These are phyloP conservation scores for Triplophysa siluroides DNA, from an alignment of 2,113 vertebrate genomes.

Conservation along the genomic window DNA sequence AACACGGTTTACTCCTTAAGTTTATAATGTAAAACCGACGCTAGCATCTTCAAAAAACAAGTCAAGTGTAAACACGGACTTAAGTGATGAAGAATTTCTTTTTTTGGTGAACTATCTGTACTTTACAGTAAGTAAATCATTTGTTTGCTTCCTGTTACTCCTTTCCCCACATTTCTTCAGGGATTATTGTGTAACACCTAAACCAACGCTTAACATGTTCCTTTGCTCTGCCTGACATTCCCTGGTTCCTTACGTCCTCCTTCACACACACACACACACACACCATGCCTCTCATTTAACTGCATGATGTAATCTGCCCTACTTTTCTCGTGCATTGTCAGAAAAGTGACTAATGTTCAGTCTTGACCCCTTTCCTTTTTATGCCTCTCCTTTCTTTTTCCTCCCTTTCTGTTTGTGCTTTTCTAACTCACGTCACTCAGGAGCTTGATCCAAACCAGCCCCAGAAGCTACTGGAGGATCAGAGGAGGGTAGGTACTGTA, in stretches of 20 bases:
- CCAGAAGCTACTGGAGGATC: slow-evolving; percentile 96
- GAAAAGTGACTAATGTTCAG: slow-evolving; percentile 70
- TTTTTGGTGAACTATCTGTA: too few species aligned
- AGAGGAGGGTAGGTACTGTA: slow-evolving; percentile 91
- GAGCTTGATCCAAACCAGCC: slow-evolving; percentile 93
- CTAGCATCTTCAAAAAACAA: too few species aligned
- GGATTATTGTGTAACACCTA: not conserved
- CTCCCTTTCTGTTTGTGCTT: slow-evolving; percentile 55
- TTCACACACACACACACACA: slow-evolving; percentile 28
- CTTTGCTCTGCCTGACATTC: slow-evolving; percentile 59
- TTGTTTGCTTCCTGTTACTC: not conserved
- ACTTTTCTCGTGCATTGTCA: slow-evolving; percentile 64
- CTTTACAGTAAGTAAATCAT: not conserved
- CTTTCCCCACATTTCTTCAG: not conserved
- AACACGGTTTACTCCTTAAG: too few species aligned
- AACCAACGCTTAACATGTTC: slow-evolving; percentile 15
- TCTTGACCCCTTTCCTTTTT: slow-evolving; percentile 66
- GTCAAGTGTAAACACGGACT: too few species aligned
- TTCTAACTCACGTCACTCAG: slow-evolving; percentile 81
- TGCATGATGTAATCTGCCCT: slow-evolving; percentile 66
- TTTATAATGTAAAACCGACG: too few species aligned
- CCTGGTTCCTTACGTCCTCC: not conserved
- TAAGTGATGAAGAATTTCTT: too few species aligned
- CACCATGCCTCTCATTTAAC: slow-evolving; percentile 61
- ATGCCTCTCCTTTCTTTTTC: slow-evolving; percentile 38